Conservation (phyloP, 2,113 vertebrate genomes). For the Pseudorasbora parva region DNA sequence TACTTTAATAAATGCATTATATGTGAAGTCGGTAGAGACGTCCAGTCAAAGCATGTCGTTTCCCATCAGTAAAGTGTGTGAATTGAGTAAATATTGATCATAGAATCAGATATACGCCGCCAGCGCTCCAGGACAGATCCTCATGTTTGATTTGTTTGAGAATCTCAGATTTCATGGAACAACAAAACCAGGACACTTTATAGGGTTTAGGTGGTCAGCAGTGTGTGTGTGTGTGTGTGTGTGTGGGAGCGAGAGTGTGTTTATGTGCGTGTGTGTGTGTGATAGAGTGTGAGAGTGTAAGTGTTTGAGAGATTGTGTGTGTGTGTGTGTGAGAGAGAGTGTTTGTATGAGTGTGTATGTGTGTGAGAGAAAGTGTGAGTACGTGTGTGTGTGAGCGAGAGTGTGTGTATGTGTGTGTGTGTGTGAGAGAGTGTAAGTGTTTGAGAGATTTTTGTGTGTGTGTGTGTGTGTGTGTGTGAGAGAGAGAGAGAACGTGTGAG, state of each 20-base stretch:
- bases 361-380: neutral
- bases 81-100: neutral
- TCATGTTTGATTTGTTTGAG: neutral
- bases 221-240: neutral
- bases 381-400: neutral
- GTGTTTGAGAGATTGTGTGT: neutral
- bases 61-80: neutral
- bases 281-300: neutral
- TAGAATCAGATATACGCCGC: constrained; percentile 4
- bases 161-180: neutral
- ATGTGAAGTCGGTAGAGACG: too few species aligned
- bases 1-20: too few species aligned
- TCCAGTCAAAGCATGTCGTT: too few species aligned
- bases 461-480: neutral
- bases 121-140: neutral
- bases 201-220: neutral
- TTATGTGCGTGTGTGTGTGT: too few species aligned
- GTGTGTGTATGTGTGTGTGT: too few species aligned
- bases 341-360: neutral
- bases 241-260: too few species aligned
- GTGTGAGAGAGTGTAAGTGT: neutral
- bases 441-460: neutral
- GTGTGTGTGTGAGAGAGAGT: neutral
- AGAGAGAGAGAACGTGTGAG: too few species aligned
- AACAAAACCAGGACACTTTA: neutral